phyloP scores from a whole-genome alignment of 2,888 invertebrate genomes.

The Dryomyza anilis region DNA sequence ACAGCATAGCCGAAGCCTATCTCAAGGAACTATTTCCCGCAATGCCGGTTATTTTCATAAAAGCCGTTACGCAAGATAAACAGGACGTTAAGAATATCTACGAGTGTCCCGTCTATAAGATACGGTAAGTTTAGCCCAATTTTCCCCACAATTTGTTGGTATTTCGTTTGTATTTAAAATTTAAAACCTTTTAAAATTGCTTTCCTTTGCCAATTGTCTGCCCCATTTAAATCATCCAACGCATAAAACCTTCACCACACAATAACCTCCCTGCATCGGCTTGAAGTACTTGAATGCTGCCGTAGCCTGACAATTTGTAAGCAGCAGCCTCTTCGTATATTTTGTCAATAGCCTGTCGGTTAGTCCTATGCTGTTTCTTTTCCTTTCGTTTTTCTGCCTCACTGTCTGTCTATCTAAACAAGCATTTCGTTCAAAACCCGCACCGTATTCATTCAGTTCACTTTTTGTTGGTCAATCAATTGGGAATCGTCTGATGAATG shows the following conservation, averaged over 20 bases:
- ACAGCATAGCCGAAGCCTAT: conserved; percentile 80
- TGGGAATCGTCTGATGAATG: conserved; percentile 45
- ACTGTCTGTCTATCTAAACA: not conserved
- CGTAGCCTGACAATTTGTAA: too few relatives aligned
- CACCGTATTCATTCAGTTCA: conserved; percentile 1
- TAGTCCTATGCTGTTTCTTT: not conserved
- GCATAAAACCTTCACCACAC: not conserved
- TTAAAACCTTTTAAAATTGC: conserved; percentile 14
- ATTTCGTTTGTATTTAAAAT: not conserved
- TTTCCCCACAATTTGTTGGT: not conserved
- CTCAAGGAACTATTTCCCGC: conserved; percentile 89
- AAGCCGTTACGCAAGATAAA: conserved; percentile 86
- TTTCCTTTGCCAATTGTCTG: conserved; percentile 3
- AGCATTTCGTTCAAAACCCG: too few relatives aligned
- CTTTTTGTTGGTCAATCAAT: conserved; percentile 53
- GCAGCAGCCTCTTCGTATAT: too few relatives aligned
- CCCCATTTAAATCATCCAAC: conserved; percentile 4
- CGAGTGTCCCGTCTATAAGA: conserved; percentile 94
- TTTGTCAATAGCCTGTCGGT: too few relatives aligned
- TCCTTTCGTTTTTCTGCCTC: not conserved
- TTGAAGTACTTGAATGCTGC: too few relatives aligned
- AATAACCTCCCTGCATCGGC: not conserved
- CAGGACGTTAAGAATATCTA: conserved; percentile 86
- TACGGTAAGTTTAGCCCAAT: conserved; percentile 63
- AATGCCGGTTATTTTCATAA: conserved; percentile 89